Percentiles rank a stretch among this genome's conserved stretches.
Evolutionary conservation across 1,140 invertebrate species (phyloP).

Genomic region (Pogonomyrmex barbatus): DNA sequence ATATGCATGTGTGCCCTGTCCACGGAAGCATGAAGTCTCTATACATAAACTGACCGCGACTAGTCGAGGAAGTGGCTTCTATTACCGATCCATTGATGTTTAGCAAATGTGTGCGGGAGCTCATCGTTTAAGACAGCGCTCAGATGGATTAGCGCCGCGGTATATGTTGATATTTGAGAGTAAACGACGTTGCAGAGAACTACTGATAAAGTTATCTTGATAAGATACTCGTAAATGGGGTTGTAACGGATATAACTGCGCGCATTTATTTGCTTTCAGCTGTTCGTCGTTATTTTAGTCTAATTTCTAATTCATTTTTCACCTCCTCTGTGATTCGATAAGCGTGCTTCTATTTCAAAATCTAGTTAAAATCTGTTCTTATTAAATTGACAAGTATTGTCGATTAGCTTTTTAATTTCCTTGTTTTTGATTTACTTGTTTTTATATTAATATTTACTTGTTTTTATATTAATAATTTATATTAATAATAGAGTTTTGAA

Average conservation of each 20-base stretch:
- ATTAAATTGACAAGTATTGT: not conserved
- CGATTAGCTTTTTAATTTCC: too few relatives aligned
- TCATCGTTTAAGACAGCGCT: constrained; percentile 19
- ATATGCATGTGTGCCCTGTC: constrained; percentile 34
- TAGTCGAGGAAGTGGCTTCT: constrained; percentile 59
- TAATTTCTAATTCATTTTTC: not conserved
- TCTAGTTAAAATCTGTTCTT: constrained; percentile 5
- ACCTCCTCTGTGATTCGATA: not conserved
- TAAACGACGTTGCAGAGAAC: not conserved
- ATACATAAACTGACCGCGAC: constrained; percentile 69
- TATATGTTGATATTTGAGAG: not conserved
- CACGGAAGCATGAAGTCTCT: constrained; percentile 63
- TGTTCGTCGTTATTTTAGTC: not conserved
- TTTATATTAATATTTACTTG: not conserved
- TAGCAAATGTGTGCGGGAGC: constrained; percentile 24
- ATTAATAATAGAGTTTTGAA: constrained; percentile 3
- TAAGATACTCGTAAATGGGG: not conserved
- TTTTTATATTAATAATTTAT: too few relatives aligned
- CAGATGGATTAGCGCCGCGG: constrained; percentile 39
- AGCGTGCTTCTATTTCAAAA: constrained; percentile 1
- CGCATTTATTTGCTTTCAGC: not conserved
- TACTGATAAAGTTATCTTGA: not conserved
- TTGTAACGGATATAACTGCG: not conserved
- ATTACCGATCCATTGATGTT: constrained; percentile 63
- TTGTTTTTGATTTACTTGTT: too few relatives aligned